Evolutionary conservation across 1,140 invertebrate species (phyloP).

Genomic region (Aricia agestis): DNA sequence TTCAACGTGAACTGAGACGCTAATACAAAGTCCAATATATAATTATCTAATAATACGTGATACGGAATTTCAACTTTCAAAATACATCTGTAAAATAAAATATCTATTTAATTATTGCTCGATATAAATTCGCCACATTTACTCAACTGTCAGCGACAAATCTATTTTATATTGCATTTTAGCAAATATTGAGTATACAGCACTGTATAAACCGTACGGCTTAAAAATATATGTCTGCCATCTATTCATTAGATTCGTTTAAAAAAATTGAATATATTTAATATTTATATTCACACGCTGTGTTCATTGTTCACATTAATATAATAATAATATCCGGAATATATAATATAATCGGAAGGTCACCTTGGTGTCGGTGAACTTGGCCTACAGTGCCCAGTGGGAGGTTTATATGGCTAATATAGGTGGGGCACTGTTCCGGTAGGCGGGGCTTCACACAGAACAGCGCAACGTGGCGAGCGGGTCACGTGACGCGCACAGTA

Average conservation of each 20-base stretch:
- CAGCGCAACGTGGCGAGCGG: background rate
- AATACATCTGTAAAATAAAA: conserved; percentile 13
- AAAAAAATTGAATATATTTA: background rate
- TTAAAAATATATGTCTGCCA: background rate
- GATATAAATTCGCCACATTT: background rate
- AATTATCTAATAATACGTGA: background rate
- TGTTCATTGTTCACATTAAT: background rate
- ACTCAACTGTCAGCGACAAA: background rate
- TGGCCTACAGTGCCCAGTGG: too few species aligned
- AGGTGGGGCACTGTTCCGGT: too few species aligned
- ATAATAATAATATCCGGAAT: background rate
- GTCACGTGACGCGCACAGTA: background rate
- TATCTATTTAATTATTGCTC: conserved; percentile 8
- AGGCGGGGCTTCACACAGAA: too few species aligned
- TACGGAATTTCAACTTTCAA: conserved; percentile 7
- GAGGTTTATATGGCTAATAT: too few species aligned
- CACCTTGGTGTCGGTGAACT: too few species aligned
- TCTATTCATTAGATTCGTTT: background rate
- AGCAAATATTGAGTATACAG: background rate
- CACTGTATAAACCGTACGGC: background rate
- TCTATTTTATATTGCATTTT: background rate
- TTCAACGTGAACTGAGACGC: background rate
- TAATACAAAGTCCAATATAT: background rate
- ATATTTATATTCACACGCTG: background rate
- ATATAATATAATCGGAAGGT: too few species aligned